A percentile compares a stretch with the other conserved stretches of the same genome.
phyloP scores from a whole-genome alignment of 2,113 vertebrate species.

The Bufo gargarizans region DNA sequence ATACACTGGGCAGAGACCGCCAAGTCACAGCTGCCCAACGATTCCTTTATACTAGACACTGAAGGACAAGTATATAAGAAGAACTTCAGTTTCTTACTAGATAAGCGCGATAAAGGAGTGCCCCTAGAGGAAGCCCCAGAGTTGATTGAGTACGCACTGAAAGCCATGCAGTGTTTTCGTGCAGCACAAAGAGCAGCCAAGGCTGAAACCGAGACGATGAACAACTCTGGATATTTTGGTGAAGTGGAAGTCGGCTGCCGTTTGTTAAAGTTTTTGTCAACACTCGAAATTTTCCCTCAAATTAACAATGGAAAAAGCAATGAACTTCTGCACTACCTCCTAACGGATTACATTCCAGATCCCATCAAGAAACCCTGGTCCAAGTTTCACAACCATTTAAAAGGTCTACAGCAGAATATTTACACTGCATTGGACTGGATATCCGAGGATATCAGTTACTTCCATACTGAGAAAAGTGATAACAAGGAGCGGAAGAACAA shows the following conservation, averaged over 20 bases:
- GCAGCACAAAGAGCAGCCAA: slow-evolving; percentile 71
- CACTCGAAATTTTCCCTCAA: slow-evolving; percentile 67
- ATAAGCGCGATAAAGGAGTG: slow-evolving; percentile 62
- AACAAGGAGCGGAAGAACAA: slow-evolving; percentile 64
- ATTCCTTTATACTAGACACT: slow-evolving; percentile 83
- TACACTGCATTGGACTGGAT: slow-evolving; percentile 78
- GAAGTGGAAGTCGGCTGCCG: slow-evolving; percentile 78
- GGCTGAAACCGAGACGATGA: slow-evolving; percentile 69
- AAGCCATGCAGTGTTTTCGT: slow-evolving; percentile 79
- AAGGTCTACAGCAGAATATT: slow-evolving; percentile 69
- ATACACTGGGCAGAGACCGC: slow-evolving; percentile 75
- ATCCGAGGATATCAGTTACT: slow-evolving; percentile 81
- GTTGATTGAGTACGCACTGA: slow-evolving; percentile 73
- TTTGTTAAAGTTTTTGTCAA: slow-evolving; percentile 73
- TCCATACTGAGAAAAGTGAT: slow-evolving; percentile 74
- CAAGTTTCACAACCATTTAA: slow-evolving; percentile 66
- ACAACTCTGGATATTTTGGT: slow-evolving; percentile 72
- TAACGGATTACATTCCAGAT: slow-evolving; percentile 75
- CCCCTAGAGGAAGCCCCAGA: slow-evolving; percentile 57
- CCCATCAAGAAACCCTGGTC: slow-evolving; percentile 70
- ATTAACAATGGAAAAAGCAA: slow-evolving; percentile 4
- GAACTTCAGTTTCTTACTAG: slow-evolving; percentile 74
- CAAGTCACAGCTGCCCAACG: slow-evolving; percentile 67
- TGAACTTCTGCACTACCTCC: slow-evolving; percentile 74
- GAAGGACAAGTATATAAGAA: slow-evolving; percentile 81